These are phyloP conservation scores for Gymnobelideus leadbeateri DNA, from an alignment of 2,113 vertebrate genomes.

Conservation along the genomic window DNA sequence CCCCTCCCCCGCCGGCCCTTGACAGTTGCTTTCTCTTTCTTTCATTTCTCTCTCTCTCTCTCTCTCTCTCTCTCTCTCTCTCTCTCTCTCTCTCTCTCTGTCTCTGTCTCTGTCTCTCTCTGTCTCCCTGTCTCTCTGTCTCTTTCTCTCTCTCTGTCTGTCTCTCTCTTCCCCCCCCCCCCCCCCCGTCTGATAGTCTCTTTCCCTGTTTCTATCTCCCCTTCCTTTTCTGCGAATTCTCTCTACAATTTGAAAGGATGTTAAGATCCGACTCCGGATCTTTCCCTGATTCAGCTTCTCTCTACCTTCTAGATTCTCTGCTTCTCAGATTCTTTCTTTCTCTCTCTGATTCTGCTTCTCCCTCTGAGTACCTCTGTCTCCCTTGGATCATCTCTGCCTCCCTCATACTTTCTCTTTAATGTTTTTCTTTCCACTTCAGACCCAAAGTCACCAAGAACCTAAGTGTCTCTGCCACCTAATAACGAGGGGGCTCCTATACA, in stretches of 20 bases:
- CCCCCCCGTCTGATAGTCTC: not conserved
- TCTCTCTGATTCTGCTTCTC: not conserved
- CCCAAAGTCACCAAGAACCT: not conserved
- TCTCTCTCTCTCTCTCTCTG: not conserved
- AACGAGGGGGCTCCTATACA: not conserved
- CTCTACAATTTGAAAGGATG: not conserved
- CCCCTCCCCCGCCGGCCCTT: not conserved
- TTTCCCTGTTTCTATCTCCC: not conserved
- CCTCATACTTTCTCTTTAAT: not conserved
- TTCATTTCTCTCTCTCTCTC: not conserved
- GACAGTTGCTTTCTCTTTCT: not conserved
- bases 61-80: not conserved
- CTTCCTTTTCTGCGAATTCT: not conserved
- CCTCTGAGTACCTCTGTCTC: not conserved
- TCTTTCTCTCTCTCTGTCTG: not conserved
- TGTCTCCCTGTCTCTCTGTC: not conserved
- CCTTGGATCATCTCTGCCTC: not conserved
- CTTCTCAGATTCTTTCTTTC: not conserved
- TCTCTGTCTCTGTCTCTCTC: not conserved
- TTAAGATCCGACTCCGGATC: not conserved
- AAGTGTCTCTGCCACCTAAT: not conserved
- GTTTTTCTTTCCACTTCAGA: not conserved
- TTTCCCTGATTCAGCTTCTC: not conserved
- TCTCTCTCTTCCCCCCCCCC: not conserved
- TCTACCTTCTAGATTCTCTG: not conserved